These are phyloP conservation scores for Ips nitidus DNA, from an alignment of 1,140 invertebrate genomes.

Conservation along the genomic window DNA sequence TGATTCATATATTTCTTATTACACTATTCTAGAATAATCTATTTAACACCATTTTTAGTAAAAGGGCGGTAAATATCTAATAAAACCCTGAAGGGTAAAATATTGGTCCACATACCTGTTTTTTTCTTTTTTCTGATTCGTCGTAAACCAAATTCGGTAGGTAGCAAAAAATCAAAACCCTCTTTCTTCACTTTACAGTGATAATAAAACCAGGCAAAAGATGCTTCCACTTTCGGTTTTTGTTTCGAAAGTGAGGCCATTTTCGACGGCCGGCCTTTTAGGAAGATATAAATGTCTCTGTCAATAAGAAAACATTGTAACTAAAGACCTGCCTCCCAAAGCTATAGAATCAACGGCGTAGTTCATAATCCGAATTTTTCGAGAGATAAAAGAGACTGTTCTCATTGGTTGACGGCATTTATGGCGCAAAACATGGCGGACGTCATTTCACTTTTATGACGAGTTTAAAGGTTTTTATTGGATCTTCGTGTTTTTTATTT, in stretches of 20 bases:
- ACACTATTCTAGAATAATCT: too few relatives aligned
- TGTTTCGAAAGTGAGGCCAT: slow-evolving; percentile 29
- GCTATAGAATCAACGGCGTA: slow-evolving; percentile 15
- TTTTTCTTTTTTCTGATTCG: slow-evolving; percentile 6
- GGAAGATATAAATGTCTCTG: slow-evolving; percentile 20
- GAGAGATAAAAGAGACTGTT: slow-evolving; percentile 19
- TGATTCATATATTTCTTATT: too few relatives aligned
- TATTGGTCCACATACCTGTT: slow-evolving; percentile 6
- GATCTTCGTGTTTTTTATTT: slow-evolving; percentile 10
- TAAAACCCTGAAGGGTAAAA: too few relatives aligned
- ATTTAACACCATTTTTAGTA: too few relatives aligned
- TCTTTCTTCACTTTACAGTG: slow-evolving; percentile 6
- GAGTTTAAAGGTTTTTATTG: slow-evolving; percentile 4
- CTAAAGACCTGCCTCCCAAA: slow-evolving; percentile 18
- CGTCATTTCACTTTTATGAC: slow-evolving; percentile 23
- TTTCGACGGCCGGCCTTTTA: slow-evolving; percentile 5
- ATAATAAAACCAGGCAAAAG: slow-evolving; percentile 20
- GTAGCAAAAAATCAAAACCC: slow-evolving; percentile 7
- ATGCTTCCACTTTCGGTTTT: slow-evolving; percentile 26
- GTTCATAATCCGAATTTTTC: slow-evolving; percentile 24
- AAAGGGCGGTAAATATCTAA: too few relatives aligned
- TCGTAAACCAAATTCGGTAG: slow-evolving; percentile 7
- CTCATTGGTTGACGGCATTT: slow-evolving; percentile 24
- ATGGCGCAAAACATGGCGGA: slow-evolving; percentile 26
- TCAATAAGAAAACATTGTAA: slow-evolving; percentile 22